Conservation (phyloP, 2,797 vertebrate species). For the Tangara arthus region DNA sequence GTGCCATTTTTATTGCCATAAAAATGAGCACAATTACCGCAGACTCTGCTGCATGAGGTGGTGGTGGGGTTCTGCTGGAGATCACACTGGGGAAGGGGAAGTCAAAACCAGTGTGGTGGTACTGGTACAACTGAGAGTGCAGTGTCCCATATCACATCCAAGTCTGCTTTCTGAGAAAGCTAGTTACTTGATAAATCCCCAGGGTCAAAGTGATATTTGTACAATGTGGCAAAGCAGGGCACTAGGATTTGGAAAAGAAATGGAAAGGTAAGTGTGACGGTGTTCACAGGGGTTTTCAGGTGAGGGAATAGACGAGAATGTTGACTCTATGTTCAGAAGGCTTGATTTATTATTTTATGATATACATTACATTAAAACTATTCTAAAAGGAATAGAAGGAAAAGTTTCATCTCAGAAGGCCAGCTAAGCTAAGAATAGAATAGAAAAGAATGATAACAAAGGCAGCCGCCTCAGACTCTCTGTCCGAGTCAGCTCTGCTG, state of each 20-base stretch:
- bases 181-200: not conserved
- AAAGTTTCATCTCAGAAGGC: too few relatives aligned
- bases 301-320: too few relatives aligned
- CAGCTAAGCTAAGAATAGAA: too few relatives aligned
- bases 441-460: too few relatives aligned
- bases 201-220: not conserved
- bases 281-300: too few relatives aligned
- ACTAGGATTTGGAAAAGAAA: not conserved
- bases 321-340: too few relatives aligned
- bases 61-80: not conserved
- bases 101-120: not conserved
- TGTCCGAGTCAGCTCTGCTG: too few relatives aligned
- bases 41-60: not conserved
- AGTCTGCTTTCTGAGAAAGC: not conserved
- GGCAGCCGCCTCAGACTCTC: too few relatives aligned
- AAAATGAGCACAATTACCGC: not conserved
- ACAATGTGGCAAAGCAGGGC: not conserved
- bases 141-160: not conserved
- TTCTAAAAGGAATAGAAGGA: too few relatives aligned
- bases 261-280: not conserved
- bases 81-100: accelerated
- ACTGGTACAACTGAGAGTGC: not conserved
- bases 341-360: too few relatives aligned
- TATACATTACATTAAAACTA: too few relatives aligned
- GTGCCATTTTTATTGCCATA: not conserved